phyloP scores from a whole-genome alignment of 2,797 vertebrate genomes.

The Pangasius mekongensis region DNA sequence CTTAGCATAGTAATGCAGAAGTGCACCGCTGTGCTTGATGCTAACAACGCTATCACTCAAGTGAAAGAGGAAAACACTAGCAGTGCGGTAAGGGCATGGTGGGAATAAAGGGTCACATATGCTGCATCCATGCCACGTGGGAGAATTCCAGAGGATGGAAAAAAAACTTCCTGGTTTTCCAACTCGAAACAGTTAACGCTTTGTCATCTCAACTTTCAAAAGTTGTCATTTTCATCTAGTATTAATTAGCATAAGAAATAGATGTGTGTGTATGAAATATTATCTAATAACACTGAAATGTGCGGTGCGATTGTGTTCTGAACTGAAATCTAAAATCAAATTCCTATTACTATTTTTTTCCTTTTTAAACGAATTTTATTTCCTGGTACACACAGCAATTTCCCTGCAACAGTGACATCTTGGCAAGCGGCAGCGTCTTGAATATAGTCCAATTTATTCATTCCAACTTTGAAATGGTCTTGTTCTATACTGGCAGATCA shows the following conservation, averaged over 20 bases:
- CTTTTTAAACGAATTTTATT: too few species aligned
- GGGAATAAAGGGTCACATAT: neutral
- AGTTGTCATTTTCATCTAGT: neutral
- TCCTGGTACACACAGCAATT: neutral
- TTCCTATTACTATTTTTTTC: neutral
- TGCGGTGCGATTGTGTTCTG: neutral
- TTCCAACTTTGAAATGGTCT: neutral
- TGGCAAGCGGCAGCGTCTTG: neutral
- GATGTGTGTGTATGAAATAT: neutral
- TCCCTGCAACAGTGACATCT: too few species aligned
- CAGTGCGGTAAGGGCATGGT: too few species aligned
- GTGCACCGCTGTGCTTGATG: slow-evolving; percentile 26
- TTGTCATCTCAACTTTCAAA: neutral
- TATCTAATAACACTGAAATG: neutral
- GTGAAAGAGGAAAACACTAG: neutral
- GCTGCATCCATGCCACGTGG: neutral
- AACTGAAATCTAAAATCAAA: neutral
- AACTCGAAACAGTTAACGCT: neutral
- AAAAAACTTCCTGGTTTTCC: neutral
- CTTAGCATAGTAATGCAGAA: slow-evolving; percentile 52
- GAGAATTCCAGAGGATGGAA: neutral
- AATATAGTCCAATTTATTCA: neutral
- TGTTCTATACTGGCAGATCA: neutral
- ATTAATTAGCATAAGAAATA: neutral
- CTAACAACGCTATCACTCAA: slow-evolving; percentile 18